Evolutionary conservation across 2,888 invertebrate species (phyloP).

Genomic region (Coleophora deauratella): DNA sequence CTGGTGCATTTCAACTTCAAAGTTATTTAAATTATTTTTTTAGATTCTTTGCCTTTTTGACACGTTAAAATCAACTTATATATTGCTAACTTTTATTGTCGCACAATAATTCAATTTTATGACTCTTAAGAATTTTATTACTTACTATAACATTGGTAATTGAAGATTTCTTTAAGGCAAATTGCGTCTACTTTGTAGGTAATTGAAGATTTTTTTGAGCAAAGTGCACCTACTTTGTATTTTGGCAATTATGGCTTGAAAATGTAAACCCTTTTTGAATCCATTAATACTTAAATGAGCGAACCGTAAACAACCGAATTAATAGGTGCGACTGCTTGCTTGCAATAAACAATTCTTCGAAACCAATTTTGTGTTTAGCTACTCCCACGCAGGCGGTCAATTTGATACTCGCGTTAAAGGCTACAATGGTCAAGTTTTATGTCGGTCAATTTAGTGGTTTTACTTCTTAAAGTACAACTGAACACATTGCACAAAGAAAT

Average conservation of each 20-base stretch:
- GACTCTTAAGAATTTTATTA: slow-evolving; percentile 12
- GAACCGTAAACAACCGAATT: slow-evolving; percentile 37
- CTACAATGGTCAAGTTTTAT: slow-evolving; percentile 28
- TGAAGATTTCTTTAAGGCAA: background rate
- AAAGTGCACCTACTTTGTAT: background rate
- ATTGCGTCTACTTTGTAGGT: background rate
- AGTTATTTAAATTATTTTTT: slow-evolving; percentile 60
- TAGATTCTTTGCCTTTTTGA: slow-evolving; percentile 28
- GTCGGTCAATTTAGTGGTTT: slow-evolving; percentile 12
- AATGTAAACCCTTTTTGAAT: no score
- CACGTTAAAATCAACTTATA: slow-evolving; percentile 15
- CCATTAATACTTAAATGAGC: background rate
- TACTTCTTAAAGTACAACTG: no score
- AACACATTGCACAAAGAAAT: no score
- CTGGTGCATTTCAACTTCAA: slow-evolving; percentile 44
- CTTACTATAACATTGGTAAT: background rate
- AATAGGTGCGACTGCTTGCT: slow-evolving; percentile 45
- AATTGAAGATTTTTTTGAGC: background rate
- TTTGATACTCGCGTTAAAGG: slow-evolving; percentile 40
- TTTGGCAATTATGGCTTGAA: no score
- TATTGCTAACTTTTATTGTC: slow-evolving; percentile 42
- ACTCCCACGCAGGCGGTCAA: slow-evolving; percentile 53
- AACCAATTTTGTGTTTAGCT: slow-evolving; percentile 59
- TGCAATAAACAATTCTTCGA: slow-evolving; percentile 49
- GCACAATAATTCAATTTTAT: slow-evolving; percentile 46